Conservation (phyloP, 2,113 vertebrate species). For the Prinia subflava region DNA sequence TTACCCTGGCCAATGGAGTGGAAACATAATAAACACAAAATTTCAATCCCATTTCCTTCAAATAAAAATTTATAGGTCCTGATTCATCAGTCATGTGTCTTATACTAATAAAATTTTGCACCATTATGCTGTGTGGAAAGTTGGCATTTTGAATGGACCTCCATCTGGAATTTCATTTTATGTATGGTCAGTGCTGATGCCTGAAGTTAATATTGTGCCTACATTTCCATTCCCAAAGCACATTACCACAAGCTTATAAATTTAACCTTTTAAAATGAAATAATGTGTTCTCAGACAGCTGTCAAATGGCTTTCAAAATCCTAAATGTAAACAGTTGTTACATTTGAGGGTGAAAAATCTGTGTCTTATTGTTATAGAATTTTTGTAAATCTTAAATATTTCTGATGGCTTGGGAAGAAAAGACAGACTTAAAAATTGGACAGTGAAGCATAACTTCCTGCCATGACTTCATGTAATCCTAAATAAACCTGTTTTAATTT, state of each 20-base stretch:
- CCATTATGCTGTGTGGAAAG: neutral
- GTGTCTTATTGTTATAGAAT: neutral
- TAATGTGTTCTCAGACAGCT: neutral
- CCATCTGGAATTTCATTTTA: slow-evolving; percentile 2
- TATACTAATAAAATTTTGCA: neutral
- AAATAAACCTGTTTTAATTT: neutral
- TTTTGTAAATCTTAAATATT: neutral
- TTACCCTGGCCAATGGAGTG: neutral
- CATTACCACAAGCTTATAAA: neutral
- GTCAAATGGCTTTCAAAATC: neutral
- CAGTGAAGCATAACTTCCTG: neutral
- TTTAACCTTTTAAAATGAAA: neutral
- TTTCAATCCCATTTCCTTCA: neutral
- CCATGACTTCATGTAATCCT: neutral
- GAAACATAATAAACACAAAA: neutral
- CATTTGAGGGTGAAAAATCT: neutral
- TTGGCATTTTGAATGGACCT: neutral
- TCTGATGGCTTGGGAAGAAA: neutral
- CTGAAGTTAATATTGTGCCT: neutral
- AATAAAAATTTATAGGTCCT: neutral
- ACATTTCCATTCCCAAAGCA: neutral
- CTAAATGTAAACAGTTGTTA: neutral
- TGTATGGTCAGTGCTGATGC: neutral
- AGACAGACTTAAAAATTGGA: neutral
- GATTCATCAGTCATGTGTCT: neutral